phyloP scores from a whole-genome alignment of 2,797 vertebrate species.

The Synaphobranchus kaupii region DNA sequence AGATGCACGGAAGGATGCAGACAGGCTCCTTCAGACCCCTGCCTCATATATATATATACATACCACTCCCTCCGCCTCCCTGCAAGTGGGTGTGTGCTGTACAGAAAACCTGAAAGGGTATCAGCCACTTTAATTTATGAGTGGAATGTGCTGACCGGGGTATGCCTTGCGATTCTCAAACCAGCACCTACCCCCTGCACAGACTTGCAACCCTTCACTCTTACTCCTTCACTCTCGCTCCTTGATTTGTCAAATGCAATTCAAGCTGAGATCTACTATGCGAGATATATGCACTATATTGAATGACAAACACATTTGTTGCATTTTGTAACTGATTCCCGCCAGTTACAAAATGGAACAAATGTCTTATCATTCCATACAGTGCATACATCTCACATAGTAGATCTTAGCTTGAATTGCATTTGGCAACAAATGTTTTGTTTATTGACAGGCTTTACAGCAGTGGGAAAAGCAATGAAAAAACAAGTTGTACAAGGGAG shows the following conservation, averaged over 20 bases:
- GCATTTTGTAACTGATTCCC: neutral
- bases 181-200: neutral
- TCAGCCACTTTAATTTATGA: neutral
- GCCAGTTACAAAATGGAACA: neutral
- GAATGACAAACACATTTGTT: neutral
- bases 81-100: slow-evolving; percentile 9
- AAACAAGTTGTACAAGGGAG: neutral
- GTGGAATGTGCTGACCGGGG: slow-evolving; percentile 31
- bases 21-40: neutral
- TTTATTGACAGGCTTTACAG: neutral
- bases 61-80: neutral
- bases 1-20: slow-evolving; percentile 4
- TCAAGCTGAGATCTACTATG: neutral
- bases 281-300: neutral
- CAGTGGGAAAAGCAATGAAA: neutral
- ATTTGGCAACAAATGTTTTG: neutral
- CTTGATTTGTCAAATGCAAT: neutral
- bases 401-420: neutral
- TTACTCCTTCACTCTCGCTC: neutral
- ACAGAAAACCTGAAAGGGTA: slow-evolving; percentile 4
- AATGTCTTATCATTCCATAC: neutral
- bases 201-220: slow-evolving; percentile 2
- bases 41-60: slow-evolving; percentile 30
- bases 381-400: neutral
- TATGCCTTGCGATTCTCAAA: neutral